Evolutionary conservation across 2,888 invertebrate genomes (phyloP), one percentile per base, ranked within the genome.

Genomic region (Mimumesa dahlbomi): DNA sequence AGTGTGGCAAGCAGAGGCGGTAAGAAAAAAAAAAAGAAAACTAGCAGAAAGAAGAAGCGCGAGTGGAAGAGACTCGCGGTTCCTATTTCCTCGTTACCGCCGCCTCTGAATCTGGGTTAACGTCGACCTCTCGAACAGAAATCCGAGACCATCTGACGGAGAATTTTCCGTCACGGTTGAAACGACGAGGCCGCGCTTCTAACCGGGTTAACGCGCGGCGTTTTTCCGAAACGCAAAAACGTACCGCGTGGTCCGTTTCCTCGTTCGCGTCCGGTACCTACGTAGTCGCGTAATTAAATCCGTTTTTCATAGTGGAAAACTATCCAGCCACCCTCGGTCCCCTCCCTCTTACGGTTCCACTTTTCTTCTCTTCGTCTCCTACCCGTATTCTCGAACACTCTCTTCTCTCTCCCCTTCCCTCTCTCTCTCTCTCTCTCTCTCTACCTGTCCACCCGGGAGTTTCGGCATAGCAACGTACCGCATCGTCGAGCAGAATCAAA

Each of bases 201-300:
- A 34, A 16, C 11, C 5, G 40, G 16, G 36, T 19, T 54, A 42
- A 48, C 48, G 49, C 49, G 29, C 18, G 40, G 2, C 13, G 21
- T 21, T 45, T 6, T n/a, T n/a, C n/a, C 43, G 18, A 14, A 14
- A 18, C 14, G 31, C 36, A 49, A 54, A 63, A 63, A 31, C 36
- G 29, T 14, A 36, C 31, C 21, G 13, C 11, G 45, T 11, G 14
- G 3, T 11, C 21, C 18, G 16, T 54, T 38, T 50, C 21, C 40
- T 21, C 38, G 21, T 22, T 22, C 43, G 45, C 38, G 34, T 14
- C 42, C 45, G 67, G 54, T 5, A 25, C 18, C 53, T 43, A 59
- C 54, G 61, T 38, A 59, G 62, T 48, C 59, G 53, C 69, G 68
- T 75, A 77, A 79, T 79, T 77, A 79, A 79, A 79, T 75, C 73